Base-by-base conservation (phyloP, 2,113 vertebrate genomes). In the Alouatta palliata region DNA sequence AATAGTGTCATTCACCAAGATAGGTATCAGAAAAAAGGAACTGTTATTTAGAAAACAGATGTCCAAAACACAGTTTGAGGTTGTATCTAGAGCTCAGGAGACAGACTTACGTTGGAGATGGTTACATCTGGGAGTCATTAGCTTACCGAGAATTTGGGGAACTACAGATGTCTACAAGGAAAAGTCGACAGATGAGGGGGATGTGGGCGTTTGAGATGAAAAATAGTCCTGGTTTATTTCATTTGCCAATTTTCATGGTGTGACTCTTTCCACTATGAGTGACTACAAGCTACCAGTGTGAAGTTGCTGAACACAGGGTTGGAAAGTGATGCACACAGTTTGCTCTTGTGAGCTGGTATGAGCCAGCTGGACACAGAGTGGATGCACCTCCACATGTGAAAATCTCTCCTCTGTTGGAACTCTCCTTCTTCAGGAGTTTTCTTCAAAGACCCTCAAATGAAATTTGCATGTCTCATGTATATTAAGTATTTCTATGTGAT, bases 321-420 rank as follows among this genome's bases (percentile, higher is more conserved):
- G 45, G 37, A 5, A 52, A 66, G 32, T 1, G n/a, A 49, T 6
- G 10, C 6, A 6, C 17, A 17, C 6, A 1, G 3, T 40, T 3
- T 17, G 40, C 43, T 76, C 19, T 16, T 4, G 30, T 23, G 27
- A 49, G 37, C 37, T 32, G 3, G 8, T 9, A 16, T 10, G 21
- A 30, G 64, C 61, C 77, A 45, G 8, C 11, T 73, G 61, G 21
- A 32, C 25, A 54, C 6, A 79, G 75, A 30, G 0, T 1, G 35
- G 17, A 23, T 49, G n/a, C 1, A 40, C 6, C 70, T 64, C 43
- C 52, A 58, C 30, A 45, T 19, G n/a, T 8, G 47, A 19, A 16
- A 61, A 11, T 32, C 30, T 30, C 21, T 93, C 80, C n/a, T 66
- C n/a, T 10, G 3, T 17, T 20, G 37, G 13, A 21, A 49, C 21